These are phyloP conservation scores for Magallana ariakensis DNA, from an alignment of 1,140 invertebrate genomes.

Conservation along the genomic window DNA sequence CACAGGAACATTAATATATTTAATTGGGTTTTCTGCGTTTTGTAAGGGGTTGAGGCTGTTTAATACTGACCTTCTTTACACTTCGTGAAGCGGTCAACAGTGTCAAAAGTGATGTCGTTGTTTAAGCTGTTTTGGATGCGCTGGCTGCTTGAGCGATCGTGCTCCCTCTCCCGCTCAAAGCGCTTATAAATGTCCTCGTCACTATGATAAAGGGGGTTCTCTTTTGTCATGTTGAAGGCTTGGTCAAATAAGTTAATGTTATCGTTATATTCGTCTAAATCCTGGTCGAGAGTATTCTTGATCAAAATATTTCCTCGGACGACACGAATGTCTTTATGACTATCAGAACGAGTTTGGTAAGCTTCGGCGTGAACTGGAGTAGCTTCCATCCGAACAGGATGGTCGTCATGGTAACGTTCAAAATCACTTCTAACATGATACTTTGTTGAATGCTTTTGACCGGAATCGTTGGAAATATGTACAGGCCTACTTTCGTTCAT, in stretches of 20 bases:
- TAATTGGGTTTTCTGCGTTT: no score
- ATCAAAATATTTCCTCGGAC: constrained; percentile 71
- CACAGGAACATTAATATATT: no score
- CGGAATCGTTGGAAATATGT: background rate
- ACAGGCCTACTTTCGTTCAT: background rate
- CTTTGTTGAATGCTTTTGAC: background rate
- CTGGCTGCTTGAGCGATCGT: constrained; percentile 40
- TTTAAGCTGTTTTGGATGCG: constrained; percentile 49
- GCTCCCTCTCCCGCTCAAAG: constrained; percentile 59
- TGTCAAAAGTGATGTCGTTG: constrained; percentile 71
- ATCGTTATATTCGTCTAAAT: constrained; percentile 67
- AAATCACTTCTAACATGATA: background rate
- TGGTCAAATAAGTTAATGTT: constrained; percentile 73
- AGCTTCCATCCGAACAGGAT: background rate
- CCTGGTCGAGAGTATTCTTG: constrained; percentile 68
- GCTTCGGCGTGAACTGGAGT: constrained; percentile 5
- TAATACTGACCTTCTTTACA: constrained; percentile 51
- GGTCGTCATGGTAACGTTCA: background rate
- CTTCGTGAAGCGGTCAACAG: constrained; percentile 67
- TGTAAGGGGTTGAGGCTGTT: background rate
- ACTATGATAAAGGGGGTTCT: constrained; percentile 73
- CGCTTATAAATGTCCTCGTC: constrained; percentile 68
- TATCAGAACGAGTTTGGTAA: background rate
- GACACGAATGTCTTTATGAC: constrained; percentile 62
- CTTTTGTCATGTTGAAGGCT: constrained; percentile 67